Evolutionary conservation across 2,888 invertebrate genomes (phyloP), one percentile per base, ranked within the genome.

Genomic region (Pherbina coryleti): DNA sequence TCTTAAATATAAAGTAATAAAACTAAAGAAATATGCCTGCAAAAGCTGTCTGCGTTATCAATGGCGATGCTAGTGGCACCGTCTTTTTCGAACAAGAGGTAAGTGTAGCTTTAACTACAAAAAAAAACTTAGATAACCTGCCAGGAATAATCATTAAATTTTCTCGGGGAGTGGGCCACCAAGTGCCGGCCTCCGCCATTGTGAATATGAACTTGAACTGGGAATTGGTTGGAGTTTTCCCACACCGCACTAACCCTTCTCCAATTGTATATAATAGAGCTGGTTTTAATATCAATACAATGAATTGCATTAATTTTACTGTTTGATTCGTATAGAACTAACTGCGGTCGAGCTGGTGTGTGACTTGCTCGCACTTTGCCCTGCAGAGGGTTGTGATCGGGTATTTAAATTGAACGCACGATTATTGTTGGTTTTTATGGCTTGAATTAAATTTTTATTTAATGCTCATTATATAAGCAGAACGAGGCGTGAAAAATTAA

Each of bases 1-100:
- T 60, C 28, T 9, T 60, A 14, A 22, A 60, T 60, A 60, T 14
- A 25, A 14, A 60, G 5, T 60, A n/a, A 25, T 14, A 60, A 75
- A 75, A 67, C 72, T 25, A 11, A 74, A 62, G 8, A 60, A 88
- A 85, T 84, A 93, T 93, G 93, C 90, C 92, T 79, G 87, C 89
- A 28, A 96, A 95, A 92, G 97, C 97, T 78, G 96, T 97, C 79
- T 96, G 96, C 89, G 96, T 97, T 83, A 91, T 97, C 82, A 94
- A 93, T 81, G 97, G 97, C 31, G 96, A 96, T 88, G 95, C 96
- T 53, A 93, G 92, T 84, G 97, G 97, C 81, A 95, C 95, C 9
- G 91, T 97, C 78, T 93, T 91, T 89, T 96, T 97, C 87, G 93
- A 93, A 78, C 97, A 97, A 90, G 91, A 91, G 89, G 95, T 95